Conservation (phyloP, 2,797 vertebrate species). For the Aphelocoma californica region DNA sequence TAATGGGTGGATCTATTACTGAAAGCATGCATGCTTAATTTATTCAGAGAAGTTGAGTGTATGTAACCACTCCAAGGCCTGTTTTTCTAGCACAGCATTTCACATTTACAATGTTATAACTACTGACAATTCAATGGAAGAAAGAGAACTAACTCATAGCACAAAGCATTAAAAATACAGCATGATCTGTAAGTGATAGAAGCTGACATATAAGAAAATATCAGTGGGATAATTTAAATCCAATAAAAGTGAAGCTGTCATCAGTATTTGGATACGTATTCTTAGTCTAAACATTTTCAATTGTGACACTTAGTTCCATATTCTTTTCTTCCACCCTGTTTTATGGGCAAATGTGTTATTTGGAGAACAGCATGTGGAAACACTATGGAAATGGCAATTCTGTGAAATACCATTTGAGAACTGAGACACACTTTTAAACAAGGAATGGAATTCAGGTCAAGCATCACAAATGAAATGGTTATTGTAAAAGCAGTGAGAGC, state of each 20-base stretch:
- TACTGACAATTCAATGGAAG: slow-evolving; percentile 7
- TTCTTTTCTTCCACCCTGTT: slow-evolving; percentile 47
- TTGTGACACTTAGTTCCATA: slow-evolving; percentile 31
- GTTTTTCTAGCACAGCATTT: background rate
- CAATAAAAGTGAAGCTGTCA: background rate
- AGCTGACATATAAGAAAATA: slow-evolving; percentile 28
- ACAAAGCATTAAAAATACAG: slow-evolving; percentile 37
- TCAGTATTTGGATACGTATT: background rate
- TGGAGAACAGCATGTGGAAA: slow-evolving; percentile 54
- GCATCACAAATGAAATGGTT: slow-evolving; percentile 72
- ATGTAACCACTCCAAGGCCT: slow-evolving; percentile 8
- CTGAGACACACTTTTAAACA: slow-evolving; percentile 63
- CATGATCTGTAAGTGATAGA: slow-evolving; percentile 6
- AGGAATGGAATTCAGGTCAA: slow-evolving; percentile 70
- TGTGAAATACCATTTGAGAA: slow-evolving; percentile 63
- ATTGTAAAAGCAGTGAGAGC: slow-evolving; percentile 68
- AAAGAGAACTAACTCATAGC: slow-evolving; percentile 6
- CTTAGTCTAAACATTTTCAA: slow-evolving; percentile 25
- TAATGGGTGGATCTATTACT: slow-evolving; percentile 56
- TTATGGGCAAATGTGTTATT: slow-evolving; percentile 47
- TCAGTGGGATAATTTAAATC: background rate
- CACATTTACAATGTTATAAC: slow-evolving; percentile 1
- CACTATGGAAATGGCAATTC: slow-evolving; percentile 58
- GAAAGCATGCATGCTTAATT: slow-evolving; percentile 44
- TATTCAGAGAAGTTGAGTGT: slow-evolving; percentile 46